Base-by-base conservation (phyloP, 2,113 vertebrate genomes). In the Baryphthengus martii region DNA sequence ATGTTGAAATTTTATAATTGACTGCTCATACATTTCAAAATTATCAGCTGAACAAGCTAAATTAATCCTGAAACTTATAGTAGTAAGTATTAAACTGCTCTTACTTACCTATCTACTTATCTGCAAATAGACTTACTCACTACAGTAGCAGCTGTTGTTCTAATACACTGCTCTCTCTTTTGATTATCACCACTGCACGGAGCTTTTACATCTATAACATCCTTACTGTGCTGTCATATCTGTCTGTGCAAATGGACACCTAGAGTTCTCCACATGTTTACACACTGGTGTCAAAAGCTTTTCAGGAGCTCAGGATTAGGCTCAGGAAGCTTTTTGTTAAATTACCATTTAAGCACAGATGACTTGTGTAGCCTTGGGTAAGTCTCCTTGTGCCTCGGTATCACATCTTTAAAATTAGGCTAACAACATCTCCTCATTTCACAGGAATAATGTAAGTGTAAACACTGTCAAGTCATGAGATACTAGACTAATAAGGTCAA, bases 1-100 rank as follows among this genome's bases (percentile, higher is more conserved):
- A 83, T 28, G 55, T n/a, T 90, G 83, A 79, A 88, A 91, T 91
- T 94, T 95, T 94, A 90, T 95, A 75, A 87, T 55, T 92, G 86
- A 90, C 65, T 86, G 90, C 55, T 92, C 89, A 44, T 37, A 89
- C 2, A 0, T 91, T 78, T 89, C 73, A 93, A 91, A 93, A 91
- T 77, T 83, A 85, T 39, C 52, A 75, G n/a, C 24, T 58, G 82
- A 85, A 90, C 52, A 83, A 86, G 87, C 28, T 94, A 92, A 85
- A 88, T 90, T 95, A 94, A 96, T 63, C 73, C 50, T 70, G 74
- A 93, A 93, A 53, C 49, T 89, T 90, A 70, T 81, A 84, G 83
- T 35, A 76, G 21, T 65, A 75, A 72, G 56, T 67, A 90, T 68
- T 86, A 86, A 96, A 89, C 58, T 72, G 79, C 42, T 95, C 31